Evolutionary conservation across 2,888 invertebrate genomes (phyloP), one percentile per base, ranked within the genome.

Genomic region (Pinctada fucata): DNA sequence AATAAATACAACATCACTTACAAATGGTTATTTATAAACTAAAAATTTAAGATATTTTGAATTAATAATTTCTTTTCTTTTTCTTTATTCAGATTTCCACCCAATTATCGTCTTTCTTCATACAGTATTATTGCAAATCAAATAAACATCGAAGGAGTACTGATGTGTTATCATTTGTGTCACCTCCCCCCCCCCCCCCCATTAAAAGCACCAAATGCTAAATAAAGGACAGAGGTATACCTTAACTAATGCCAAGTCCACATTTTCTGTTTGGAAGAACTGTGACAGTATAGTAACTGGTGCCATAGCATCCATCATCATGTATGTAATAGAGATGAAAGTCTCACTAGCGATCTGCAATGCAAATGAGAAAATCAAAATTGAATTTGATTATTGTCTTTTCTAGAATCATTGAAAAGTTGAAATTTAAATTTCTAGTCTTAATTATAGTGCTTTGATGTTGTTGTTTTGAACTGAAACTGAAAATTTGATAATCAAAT

Each of bases 251-350:
- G 80, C 83, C 31, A 82, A 76, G 77, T 83, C 79, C 50, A 81
- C 68, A 74, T 83, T 83, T 68, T 83, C 81, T 52, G 80, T 80
- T 63, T 83, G 82, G 58, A 83, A 79, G 70, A 82, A 82, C 74
- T 83, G 82, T 2, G 76, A 79, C 8, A 82, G 63, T 4, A 73
- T 13, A 3, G 78, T 83, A 8, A 81, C 75, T 51, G 81, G 80
- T 13, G 79, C 81, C 83, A 80, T 79, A 8, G 80, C 81, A 81
- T 81, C 83, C 81, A 79, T 81, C 72, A 81, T 66, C 72, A 81
- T 50, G 66, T 83, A 79, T n/a, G 76, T 79, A 3, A 66, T 74
- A 3, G 65, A 47, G 2, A 80, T 58, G 58, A 82, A 82, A 3
- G 13, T 72, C 50, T 80, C 76, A 3, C 76, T 78, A 4, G 76